A percentile compares a stretch with the other conserved stretches of the same genome.
phyloP scores from a whole-genome alignment of 1,140 invertebrate genomes.

The Ceratina australensis region DNA sequence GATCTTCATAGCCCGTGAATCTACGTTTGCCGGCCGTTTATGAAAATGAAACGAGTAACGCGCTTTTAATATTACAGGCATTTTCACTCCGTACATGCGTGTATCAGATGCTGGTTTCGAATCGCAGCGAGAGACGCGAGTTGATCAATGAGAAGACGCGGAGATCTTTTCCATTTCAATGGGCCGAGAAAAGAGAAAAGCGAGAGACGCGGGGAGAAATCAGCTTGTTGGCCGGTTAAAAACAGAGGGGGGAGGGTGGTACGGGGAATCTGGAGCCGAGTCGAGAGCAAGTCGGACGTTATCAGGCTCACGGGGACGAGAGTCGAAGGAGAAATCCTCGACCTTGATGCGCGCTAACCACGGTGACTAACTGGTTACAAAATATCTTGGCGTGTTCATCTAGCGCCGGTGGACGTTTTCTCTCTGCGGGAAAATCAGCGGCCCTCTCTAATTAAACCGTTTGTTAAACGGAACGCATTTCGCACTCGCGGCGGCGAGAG shows the following conservation, averaged over 20 bases:
- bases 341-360: conserved; percentile 42
- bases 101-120: not conserved
- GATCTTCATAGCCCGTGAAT: no score
- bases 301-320: conserved; percentile 33
- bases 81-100: no score
- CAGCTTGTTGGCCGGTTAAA: conserved; percentile 18
- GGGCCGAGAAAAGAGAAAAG: conserved; percentile 17
- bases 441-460: conserved; percentile 40
- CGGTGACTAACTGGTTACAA: conserved; percentile 37
- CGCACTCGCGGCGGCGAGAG: conserved; percentile 8
- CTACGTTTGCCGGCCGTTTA: no score
- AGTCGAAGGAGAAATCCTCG: conserved; percentile 43
- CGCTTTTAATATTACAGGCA: no score
- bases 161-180: not conserved
- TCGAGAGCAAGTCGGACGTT: conserved; percentile 41
- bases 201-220: conserved; percentile 41
- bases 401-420: conserved; percentile 31
- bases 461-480: conserved; percentile 37
- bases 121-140: not conserved
- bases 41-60: not conserved
- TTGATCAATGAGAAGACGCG: not conserved
- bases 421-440: conserved; percentile 42
- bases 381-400: conserved; percentile 42
- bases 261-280: conserved; percentile 28
- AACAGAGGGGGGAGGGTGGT: conserved; percentile 24